phyloP scores from a whole-genome alignment of 2,113 vertebrate genomes.

The Stercorarius parasiticus region DNA sequence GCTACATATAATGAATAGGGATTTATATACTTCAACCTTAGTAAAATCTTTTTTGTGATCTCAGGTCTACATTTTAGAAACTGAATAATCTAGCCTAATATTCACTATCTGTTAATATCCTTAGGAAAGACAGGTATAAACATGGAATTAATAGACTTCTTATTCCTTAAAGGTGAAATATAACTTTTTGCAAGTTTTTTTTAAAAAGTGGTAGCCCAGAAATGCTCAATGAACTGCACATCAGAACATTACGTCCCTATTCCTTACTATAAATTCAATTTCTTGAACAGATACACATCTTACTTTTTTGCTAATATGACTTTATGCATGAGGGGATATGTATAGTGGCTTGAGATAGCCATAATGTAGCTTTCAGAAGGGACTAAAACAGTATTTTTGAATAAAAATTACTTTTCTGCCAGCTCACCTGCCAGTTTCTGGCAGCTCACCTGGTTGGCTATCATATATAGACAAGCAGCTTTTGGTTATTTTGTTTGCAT shows the following conservation, averaged over 20 bases:
- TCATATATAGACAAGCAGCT: not conserved
- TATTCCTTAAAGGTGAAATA: not conserved
- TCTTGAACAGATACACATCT: not conserved
- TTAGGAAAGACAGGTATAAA: not conserved
- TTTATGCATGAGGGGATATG: not conserved
- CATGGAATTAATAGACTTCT: not conserved
- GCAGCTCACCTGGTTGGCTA: not conserved
- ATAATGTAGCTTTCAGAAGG: not conserved
- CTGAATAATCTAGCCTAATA: not conserved
- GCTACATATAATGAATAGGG: not conserved
- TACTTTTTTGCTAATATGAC: not conserved
- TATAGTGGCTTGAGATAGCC: not conserved
- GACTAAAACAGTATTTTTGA: not conserved
- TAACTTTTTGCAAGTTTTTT: not conserved
- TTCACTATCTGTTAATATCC: not conserved
- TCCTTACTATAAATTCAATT: not conserved
- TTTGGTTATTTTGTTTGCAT: not conserved
- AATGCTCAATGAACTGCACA: not conserved
- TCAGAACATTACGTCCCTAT: not conserved
- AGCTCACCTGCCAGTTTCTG: not conserved
- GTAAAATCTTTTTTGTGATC: not conserved
- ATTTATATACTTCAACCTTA: not conserved
- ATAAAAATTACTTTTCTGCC: not conserved
- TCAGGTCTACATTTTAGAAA: not conserved
- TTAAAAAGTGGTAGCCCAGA: not conserved